These are phyloP conservation scores for Trichonephila inaurata DNA, from an alignment of 1,140 invertebrate genomes.

Conservation along the genomic window DNA sequence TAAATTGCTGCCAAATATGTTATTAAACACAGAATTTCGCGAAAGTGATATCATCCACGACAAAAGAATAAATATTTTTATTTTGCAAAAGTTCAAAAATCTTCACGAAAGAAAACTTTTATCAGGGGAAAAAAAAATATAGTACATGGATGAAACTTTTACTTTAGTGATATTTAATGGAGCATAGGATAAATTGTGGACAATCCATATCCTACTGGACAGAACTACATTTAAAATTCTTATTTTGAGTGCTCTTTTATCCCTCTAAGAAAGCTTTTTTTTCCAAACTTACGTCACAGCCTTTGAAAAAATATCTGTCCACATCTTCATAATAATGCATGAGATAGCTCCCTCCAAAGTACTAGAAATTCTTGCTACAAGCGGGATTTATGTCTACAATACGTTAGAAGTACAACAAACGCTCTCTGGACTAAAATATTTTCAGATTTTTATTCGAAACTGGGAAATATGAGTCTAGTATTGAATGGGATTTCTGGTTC, in stretches of 20 bases:
- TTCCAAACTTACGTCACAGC: background rate
- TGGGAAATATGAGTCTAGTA: background rate
- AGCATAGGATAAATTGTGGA: background rate
- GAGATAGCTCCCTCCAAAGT: background rate
- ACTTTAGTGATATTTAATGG: conserved; percentile 1
- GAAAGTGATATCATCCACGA: too few species aligned
- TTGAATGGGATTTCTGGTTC: background rate
- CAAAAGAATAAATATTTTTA: too few species aligned
- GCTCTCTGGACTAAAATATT: background rate
- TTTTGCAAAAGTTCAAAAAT: too few species aligned
- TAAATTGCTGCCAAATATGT: too few species aligned
- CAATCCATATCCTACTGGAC: background rate
- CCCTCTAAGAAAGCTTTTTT: background rate
- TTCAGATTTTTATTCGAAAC: background rate
- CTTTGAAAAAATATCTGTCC: background rate
- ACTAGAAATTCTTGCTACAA: background rate
- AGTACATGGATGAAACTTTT: background rate
- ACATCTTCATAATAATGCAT: background rate
- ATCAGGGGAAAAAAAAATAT: too few species aligned
- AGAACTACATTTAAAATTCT: background rate
- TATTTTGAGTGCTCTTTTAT: background rate
- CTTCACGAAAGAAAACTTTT: too few species aligned
- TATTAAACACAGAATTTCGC: too few species aligned
- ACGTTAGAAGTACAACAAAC: background rate
- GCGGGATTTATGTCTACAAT: background rate